A percentile compares a stretch with the other conserved stretches of the same genome.
Evolutionary conservation across 2,888 invertebrate genomes (phyloP).

Genomic region (Cosmopolites sordidus): DNA sequence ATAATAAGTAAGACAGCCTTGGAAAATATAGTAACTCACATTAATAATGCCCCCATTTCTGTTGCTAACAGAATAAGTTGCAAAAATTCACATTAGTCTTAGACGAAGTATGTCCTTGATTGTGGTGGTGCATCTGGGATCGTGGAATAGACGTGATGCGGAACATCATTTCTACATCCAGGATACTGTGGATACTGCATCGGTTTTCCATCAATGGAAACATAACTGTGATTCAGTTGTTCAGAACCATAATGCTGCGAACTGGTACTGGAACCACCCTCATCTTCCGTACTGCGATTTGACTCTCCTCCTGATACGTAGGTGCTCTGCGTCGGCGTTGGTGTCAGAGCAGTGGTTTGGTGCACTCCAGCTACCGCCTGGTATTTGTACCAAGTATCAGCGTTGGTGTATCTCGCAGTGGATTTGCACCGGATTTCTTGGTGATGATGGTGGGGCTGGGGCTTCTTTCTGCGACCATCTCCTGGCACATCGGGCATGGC

Average conservation of each 20-base stretch:
- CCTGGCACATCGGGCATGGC: constrained; percentile 71
- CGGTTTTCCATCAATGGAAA: constrained; percentile 57
- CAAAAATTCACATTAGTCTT: constrained; percentile 22
- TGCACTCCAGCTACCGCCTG: constrained; percentile 58
- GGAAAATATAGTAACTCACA: constrained; percentile 29
- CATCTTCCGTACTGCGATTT: constrained; percentile 51
- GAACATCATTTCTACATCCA: constrained; percentile 35
- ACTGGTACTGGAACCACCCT: constrained; percentile 51
- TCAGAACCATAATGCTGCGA: constrained; percentile 63
- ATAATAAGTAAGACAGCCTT: constrained; percentile 42
- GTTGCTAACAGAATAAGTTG: not conserved
- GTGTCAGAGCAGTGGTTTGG: constrained; percentile 50
- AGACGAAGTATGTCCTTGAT: constrained; percentile 49
- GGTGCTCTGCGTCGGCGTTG: constrained; percentile 59
- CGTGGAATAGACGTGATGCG: constrained; percentile 49
- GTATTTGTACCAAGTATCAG: constrained; percentile 68
- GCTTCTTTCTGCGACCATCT: constrained; percentile 52
- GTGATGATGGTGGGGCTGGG: constrained; percentile 36
- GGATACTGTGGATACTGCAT: constrained; percentile 45
- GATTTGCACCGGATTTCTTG: constrained; percentile 55
- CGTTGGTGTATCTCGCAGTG: constrained; percentile 65
- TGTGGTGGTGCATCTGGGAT: constrained; percentile 48
- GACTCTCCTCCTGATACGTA: constrained; percentile 58
- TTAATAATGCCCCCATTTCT: not conserved
- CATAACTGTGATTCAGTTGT: constrained; percentile 64